A percentile compares a stretch with the other conserved stretches of the same genome.
phyloP scores from a whole-genome alignment of 2,888 invertebrate species.

The Chloroclystis v-ata region DNA sequence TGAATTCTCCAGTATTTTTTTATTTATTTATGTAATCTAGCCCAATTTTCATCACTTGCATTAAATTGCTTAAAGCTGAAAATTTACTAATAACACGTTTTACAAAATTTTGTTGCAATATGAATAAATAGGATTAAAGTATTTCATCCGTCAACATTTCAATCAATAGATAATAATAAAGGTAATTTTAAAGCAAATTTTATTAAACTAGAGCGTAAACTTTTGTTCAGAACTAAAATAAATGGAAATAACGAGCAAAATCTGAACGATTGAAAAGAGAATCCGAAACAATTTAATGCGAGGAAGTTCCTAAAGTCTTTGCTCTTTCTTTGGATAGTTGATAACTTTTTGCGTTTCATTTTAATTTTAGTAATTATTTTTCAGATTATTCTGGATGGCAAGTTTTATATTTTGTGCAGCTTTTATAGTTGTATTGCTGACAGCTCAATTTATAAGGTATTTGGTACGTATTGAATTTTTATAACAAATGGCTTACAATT shows the following conservation, averaged over 20 bases:
- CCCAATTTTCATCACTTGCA: no score
- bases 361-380: conserved; percentile 24
- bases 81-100: no score
- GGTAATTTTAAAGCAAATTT: no score
- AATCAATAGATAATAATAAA: no score
- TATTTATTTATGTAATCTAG: no score
- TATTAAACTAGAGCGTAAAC: no score
- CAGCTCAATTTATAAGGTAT: conserved; percentile 51
- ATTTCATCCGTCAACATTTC: no score
- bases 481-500: no score
- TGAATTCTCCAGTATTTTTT: no score
- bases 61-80: no score
- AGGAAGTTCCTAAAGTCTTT: not conserved
- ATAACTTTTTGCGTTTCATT: not conserved
- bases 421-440: conserved; percentile 45
- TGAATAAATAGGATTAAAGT: no score
- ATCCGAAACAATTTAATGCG: not conserved
- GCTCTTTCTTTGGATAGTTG: not conserved
- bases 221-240: not conserved
- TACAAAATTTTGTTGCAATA: no score
- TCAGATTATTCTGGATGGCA: conserved; percentile 59
- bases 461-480: conserved; percentile 40
- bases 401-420: conserved; percentile 42
- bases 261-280: conserved; percentile 1
- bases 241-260: not conserved